Percentiles rank a stretch among this genome's conserved stretches.
These are phyloP conservation scores for Yponomeuta evonymella DNA, from an alignment of 2,888 invertebrate species.

Conservation along the genomic window DNA sequence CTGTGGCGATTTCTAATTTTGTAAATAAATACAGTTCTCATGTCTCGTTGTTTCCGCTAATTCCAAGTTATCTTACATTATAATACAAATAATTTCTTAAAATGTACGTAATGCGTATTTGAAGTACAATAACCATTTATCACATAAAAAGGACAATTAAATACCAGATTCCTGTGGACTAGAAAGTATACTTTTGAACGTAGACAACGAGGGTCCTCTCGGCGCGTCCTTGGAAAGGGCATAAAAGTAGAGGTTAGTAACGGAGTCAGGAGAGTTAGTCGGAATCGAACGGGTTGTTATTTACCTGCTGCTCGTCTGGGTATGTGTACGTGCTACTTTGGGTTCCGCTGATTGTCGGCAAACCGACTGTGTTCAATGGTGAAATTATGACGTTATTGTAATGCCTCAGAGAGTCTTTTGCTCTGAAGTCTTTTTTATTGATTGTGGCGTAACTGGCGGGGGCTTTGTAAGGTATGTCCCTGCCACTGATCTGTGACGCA, in stretches of 20 bases:
- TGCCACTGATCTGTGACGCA: constrained; percentile 43
- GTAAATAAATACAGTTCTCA: constrained; percentile 57
- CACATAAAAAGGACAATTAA: constrained; percentile 16
- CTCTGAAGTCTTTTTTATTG: constrained; percentile 43
- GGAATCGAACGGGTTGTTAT: constrained; percentile 58
- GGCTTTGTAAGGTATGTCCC: constrained; percentile 52
- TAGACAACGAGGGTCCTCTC: constrained; percentile 36
- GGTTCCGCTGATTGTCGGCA: constrained; percentile 52
- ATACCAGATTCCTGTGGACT: constrained; percentile 42
- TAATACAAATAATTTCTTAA: neutral
- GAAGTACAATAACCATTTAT: constrained; percentile 10
- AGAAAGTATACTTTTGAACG: constrained; percentile 36
- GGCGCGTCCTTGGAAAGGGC: constrained; percentile 38
- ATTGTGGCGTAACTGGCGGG: constrained; percentile 57
- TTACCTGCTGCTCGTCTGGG: constrained; percentile 58
- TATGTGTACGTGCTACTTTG: constrained; percentile 56
- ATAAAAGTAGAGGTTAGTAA: constrained; percentile 16
- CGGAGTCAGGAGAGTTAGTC: constrained; percentile 23
- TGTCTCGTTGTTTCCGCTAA: neutral
- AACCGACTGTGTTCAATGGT: constrained; percentile 60
- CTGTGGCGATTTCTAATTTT: constrained; percentile 58
- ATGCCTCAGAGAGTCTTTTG: constrained; percentile 41
- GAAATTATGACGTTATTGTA: constrained; percentile 46
- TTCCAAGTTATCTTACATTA: constrained; percentile 5
- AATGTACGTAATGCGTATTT: neutral